A percentile compares a stretch with the other conserved stretches of the same genome.
phyloP scores from a whole-genome alignment of 2,797 vertebrate species.

The Dipus sagitta region DNA sequence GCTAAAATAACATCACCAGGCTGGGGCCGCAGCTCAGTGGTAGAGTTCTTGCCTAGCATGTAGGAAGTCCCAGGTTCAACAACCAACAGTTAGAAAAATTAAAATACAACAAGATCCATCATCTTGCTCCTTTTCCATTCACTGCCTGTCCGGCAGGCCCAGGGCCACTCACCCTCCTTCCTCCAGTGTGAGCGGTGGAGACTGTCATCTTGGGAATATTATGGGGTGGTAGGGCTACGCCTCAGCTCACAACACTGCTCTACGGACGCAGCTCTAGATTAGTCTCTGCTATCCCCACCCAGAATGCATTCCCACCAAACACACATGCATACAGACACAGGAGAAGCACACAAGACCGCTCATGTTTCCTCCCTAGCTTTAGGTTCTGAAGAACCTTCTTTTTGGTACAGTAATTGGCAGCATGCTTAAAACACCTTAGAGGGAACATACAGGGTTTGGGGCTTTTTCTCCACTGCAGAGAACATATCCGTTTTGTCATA shows the following conservation, averaged over 20 bases:
- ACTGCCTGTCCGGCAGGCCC: rapidly evolving
- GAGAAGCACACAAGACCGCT: not conserved
- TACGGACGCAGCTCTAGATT: not conserved
- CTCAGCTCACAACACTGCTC: too few species aligned
- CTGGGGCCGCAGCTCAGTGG: not conserved
- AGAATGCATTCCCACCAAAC: not conserved
- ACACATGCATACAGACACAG: not conserved
- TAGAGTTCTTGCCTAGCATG: not conserved
- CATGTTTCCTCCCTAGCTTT: not conserved
- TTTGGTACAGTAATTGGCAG: not conserved
- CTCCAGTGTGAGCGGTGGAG: not conserved
- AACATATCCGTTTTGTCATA: not conserved
- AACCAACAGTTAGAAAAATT: not conserved
- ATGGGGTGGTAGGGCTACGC: not conserved
- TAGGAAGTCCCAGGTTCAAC: not conserved
- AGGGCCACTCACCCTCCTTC: too few species aligned
- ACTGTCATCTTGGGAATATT: rapidly evolving
- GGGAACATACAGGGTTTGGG: rapidly evolving
- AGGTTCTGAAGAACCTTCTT: too few species aligned
- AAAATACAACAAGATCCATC: not conserved
- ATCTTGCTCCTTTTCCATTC: rapidly evolving
- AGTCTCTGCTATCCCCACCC: not conserved
- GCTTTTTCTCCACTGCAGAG: not conserved
- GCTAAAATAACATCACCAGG: not conserved
- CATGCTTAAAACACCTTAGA: not conserved